These are phyloP conservation scores for Meiosimyza decipiens DNA, from an alignment of 2,888 invertebrate genomes.

Conservation along the genomic window DNA sequence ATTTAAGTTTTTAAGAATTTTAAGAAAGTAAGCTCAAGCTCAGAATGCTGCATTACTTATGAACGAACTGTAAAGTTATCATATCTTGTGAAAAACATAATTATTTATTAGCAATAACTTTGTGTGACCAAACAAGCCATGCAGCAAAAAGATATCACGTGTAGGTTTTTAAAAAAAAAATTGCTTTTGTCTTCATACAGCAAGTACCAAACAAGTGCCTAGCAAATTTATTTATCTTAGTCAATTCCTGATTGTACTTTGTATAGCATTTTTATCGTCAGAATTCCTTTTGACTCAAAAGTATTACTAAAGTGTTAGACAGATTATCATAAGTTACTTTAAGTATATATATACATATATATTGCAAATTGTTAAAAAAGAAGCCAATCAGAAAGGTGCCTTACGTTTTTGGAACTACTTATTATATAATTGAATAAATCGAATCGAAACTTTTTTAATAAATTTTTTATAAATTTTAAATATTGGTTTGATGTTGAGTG, in stretches of 20 bases:
- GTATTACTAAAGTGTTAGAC: conserved; percentile 15
- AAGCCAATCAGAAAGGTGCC: conserved; percentile 47
- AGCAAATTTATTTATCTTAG: neutral
- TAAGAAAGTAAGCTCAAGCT: no score
- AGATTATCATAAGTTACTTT: neutral
- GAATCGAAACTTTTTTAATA: no score
- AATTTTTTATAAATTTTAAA: no score
- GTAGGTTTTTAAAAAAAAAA: no score
- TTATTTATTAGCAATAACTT: no score
- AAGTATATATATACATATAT: neutral
- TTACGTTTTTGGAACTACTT: conserved; percentile 34
- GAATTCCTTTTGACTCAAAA: neutral
- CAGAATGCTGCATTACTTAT: no score
- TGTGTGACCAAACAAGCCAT: no score
- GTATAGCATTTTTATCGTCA: neutral
- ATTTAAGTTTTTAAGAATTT: neutral
- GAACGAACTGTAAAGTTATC: no score
- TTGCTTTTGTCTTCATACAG: conserved; percentile 25
- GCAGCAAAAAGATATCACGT: no score
- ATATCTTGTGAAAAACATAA: no score
- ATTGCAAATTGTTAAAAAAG: conserved; percentile 18
- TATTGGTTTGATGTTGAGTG: no score
- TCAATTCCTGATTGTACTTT: neutral
- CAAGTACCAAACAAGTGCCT: conserved; percentile 24
- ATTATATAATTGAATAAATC: neutral